phyloP scores from a whole-genome alignment of 2,888 invertebrate species.

The Seladonia tumulorum region DNA sequence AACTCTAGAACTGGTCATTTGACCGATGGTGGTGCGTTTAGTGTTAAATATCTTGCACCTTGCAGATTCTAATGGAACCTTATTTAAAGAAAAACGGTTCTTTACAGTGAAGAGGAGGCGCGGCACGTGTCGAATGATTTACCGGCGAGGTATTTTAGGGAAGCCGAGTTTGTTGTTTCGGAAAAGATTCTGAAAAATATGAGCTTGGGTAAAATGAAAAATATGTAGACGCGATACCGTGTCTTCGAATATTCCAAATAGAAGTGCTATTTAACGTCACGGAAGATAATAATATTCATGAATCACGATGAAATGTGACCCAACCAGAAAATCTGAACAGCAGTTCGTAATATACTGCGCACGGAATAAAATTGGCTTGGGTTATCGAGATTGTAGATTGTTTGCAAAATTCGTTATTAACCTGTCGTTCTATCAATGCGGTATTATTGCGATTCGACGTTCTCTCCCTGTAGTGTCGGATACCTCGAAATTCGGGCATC shows the following conservation, averaged over 20 bases:
- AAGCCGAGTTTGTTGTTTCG: not conserved
- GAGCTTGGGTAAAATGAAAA: not conserved
- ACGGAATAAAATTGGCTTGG: not conserved
- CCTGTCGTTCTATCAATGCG: not conserved
- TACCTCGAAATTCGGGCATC: slow-evolving; percentile 56
- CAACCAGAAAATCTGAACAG: not conserved
- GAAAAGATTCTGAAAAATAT: not conserved
- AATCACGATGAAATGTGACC: not conserved
- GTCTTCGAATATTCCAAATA: not conserved
- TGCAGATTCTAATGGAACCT: no score
- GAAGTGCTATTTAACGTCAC: not conserved
- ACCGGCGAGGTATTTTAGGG: not conserved
- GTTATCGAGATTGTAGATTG: not conserved
- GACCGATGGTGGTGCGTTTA: no score
- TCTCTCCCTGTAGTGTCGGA: not conserved
- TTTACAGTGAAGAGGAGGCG: not conserved
- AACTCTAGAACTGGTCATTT: no score
- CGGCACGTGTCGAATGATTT: not conserved
- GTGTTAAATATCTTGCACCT: no score
- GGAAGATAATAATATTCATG: not conserved
- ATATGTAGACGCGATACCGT: not conserved
- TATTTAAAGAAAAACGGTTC: not conserved
- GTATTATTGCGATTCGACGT: slow-evolving; percentile 24
- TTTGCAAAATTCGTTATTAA: not conserved
- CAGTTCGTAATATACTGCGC: not conserved